Conservation (phyloP, 2,888 invertebrate species). For the Labia minor region DNA sequence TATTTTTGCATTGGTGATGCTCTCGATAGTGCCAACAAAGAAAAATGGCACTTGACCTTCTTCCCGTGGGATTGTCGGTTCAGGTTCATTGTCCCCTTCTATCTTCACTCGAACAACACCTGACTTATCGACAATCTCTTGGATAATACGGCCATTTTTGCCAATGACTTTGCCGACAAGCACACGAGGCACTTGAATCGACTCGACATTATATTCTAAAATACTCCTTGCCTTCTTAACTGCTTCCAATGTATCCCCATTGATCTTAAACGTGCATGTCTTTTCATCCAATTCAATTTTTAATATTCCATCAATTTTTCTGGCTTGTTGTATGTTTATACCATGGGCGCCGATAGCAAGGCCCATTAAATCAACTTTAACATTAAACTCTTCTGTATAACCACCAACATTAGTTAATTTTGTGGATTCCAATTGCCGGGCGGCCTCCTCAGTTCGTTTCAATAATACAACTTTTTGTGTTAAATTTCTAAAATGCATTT, state of each 20-base stretch:
- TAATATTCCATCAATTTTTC: constrained; percentile 86
- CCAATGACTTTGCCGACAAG: constrained; percentile 97
- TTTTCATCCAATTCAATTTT: constrained; percentile 92
- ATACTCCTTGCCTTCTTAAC: constrained; percentile 85
- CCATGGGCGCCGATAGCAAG: constrained; percentile 97
- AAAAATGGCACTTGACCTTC: constrained; percentile 96
- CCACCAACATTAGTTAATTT: constrained; percentile 80
- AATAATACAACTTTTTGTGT: constrained; percentile 62
- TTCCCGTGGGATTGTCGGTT: constrained; percentile 80
- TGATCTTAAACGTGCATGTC: constrained; percentile 92
- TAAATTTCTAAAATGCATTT: constrained; percentile 79
- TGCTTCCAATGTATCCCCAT: constrained; percentile 84
- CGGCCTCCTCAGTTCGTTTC: constrained; percentile 94
- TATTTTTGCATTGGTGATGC: constrained; percentile 91
- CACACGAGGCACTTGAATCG: constrained; percentile 86
- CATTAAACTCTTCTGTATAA: constrained; percentile 90
- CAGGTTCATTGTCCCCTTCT: constrained; percentile 95
- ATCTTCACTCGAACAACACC: constrained; percentile 93
- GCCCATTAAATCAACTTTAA: constrained; percentile 95
- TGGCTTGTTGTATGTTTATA: constrained; percentile 89
- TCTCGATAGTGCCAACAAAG: constrained; percentile 95
- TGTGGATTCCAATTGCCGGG: constrained; percentile 85
- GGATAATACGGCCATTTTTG: constrained; percentile 94
- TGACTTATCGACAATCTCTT: constrained; percentile 99
- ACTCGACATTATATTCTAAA: constrained; percentile 95